Conservation (phyloP, 2,888 invertebrate species). For the Ceriagrion tenellum region DNA sequence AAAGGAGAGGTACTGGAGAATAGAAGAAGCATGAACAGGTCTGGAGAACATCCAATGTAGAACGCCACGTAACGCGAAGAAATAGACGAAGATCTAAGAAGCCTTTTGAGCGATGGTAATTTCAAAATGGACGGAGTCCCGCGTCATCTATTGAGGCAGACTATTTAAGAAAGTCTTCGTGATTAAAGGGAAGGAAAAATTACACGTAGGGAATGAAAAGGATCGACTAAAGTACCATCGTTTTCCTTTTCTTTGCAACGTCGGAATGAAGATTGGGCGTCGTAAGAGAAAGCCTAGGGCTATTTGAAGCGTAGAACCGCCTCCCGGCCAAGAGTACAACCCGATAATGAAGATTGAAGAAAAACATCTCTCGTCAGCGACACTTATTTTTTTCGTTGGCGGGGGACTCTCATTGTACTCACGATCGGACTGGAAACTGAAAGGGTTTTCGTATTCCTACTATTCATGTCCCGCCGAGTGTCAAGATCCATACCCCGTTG, state of each 20-base stretch:
- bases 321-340: neutral
- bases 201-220: neutral
- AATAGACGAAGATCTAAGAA: neutral
- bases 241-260: neutral
- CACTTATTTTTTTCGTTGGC: neutral
- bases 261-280: neutral
- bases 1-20: too few relatives aligned
- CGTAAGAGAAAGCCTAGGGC: neutral
- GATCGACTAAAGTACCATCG: neutral
- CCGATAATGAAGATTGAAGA: neutral
- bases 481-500: too few relatives aligned
- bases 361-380: neutral
- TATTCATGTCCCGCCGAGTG: too few relatives aligned
- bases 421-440: neutral
- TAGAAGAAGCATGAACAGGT: too few relatives aligned
- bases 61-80: too few relatives aligned
- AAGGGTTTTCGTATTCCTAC: neutral
- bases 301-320: neutral
- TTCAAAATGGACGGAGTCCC: neutral
- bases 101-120: neutral
- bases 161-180: neutral
- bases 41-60: too few relatives aligned
- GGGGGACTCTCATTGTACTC: neutral
- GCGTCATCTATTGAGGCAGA: neutral
- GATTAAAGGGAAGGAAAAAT: neutral